Evolutionary conservation across 2,797 vertebrate genomes (phyloP).

Genomic region (Anas bahamensis): DNA sequence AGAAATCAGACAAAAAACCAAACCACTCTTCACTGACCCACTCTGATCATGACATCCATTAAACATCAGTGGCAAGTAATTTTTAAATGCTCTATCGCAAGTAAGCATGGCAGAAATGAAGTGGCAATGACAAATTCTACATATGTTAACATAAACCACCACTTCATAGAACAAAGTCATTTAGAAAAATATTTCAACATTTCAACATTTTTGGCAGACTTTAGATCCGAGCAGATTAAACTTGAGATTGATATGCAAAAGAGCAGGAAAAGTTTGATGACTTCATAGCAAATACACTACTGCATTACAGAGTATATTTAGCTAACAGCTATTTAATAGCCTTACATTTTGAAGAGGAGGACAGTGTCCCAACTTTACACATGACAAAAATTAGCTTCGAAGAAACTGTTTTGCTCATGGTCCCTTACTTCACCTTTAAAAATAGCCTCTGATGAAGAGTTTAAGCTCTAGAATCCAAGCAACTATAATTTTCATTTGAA

Average conservation of each 20-base stretch:
- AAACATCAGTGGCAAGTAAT: neutral
- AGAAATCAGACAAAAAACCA: neutral
- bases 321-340: neutral
- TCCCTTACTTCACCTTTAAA: neutral
- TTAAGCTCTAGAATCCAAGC: neutral
- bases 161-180: neutral
- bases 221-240: neutral
- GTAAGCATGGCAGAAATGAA: slow-evolving; percentile 13
- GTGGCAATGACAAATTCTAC: slow-evolving; percentile 1
- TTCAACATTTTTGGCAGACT: slow-evolving; percentile 4
- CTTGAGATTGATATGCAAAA: neutral
- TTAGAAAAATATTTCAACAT: neutral
- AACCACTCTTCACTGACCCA: neutral
- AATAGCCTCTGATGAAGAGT: neutral
- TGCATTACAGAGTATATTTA: neutral
- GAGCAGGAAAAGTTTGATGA: neutral
- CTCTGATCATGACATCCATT: neutral
- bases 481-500: neutral
- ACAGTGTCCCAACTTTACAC: neutral
- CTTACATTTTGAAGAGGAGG: neutral
- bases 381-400: neutral
- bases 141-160: neutral
- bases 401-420: neutral
- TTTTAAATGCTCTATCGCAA: neutral
- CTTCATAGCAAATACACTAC: neutral